Base-by-base conservation (phyloP, 2,888 invertebrate species). In the Halictus quadricinctus region DNA sequence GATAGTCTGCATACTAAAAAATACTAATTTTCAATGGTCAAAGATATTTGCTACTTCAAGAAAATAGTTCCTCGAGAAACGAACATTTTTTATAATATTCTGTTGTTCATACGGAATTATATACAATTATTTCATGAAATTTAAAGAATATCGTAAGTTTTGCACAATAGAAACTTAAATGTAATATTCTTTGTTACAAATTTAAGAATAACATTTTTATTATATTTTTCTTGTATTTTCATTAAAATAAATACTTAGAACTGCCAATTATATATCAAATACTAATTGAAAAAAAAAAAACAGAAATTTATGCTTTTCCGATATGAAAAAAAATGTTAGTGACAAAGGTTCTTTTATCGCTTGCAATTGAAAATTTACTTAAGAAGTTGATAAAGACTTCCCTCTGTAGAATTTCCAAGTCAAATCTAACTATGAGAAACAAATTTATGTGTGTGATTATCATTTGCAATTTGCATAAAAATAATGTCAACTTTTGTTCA, bases 401-500 rank as follows among this genome's bases (percentile, higher is more conserved):
- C 29, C 21, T n/a, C 10, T 15, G 54, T 54, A n/a, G 41, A 75
- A 60, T 75, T 50, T 15, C 6, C 2, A 50, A 36, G 25, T 6
- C 18, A 50, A 48, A 43, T 13, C 13, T 12, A 25, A 46, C 2
- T n/a, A 72, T 72, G 25, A 41, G 43, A 70, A 50, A 41, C 41
- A 54, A 70, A 50, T 25, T 41, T 18, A 41, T 29, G 29, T 54
- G 36, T 21, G 18, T 18, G 8, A 12, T 21, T n/a, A 70, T 66
- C 48, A 43, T 36, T 41, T 18, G 8, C 5, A 29, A 66, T 29
- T 25, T 69, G 15, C 12, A 70, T 21, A 73, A 46, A 72, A 43
- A 69, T 29, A 70, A 83, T 79, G 79, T 76, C 43, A 79, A 50
- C 48, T 83, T 85, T 78, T 72, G 76, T 85, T 87, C 86, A 88